Evolutionary conservation across 2,888 invertebrate species (phyloP).

Genomic region (Mythimna vitellina): DNA sequence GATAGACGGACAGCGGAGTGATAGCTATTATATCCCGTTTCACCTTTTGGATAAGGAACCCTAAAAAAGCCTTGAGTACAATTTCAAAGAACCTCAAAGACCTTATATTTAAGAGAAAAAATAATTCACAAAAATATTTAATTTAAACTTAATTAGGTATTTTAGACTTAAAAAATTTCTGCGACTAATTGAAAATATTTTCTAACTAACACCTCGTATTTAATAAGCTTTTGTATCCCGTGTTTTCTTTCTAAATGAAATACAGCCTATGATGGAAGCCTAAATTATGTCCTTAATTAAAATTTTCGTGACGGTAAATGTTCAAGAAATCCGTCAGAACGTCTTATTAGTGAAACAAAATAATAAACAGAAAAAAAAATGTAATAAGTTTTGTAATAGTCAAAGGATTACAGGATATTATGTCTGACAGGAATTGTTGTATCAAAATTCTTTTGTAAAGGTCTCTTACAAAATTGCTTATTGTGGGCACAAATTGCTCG

Average conservation of each 20-base stretch:
- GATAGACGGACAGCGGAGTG: too few relatives aligned
- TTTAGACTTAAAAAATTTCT: not conserved
- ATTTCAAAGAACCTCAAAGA: not conserved
- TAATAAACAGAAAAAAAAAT: conserved; percentile 40
- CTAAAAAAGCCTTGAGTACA: not conserved
- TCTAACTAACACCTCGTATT: conserved; percentile 39
- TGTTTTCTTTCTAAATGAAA: conserved; percentile 39
- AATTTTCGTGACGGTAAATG: conserved; percentile 17
- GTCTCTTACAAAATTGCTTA: conserved; percentile 24
- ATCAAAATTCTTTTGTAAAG: conserved; percentile 26
- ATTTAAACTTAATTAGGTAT: conserved; percentile 13
- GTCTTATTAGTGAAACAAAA: conserved; percentile 26
- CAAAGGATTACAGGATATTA: conserved; percentile 48
- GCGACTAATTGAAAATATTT: conserved; percentile 34
- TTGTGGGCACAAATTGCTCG: conserved; percentile 1
- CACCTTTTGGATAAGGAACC: too few relatives aligned
- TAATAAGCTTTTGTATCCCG: conserved; percentile 26
- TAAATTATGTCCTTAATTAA: conserved; percentile 51
- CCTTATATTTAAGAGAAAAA: not conserved
- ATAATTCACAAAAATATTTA: not conserved
- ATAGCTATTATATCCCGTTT: too few relatives aligned
- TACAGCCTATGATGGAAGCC: conserved; percentile 12
- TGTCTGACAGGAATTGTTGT: conserved; percentile 37
- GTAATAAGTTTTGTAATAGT: conserved; percentile 37
- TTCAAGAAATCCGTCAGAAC: conserved; percentile 39